phyloP scores from a whole-genome alignment of 1,140 invertebrate genomes.

The Ceratitis capitata region DNA sequence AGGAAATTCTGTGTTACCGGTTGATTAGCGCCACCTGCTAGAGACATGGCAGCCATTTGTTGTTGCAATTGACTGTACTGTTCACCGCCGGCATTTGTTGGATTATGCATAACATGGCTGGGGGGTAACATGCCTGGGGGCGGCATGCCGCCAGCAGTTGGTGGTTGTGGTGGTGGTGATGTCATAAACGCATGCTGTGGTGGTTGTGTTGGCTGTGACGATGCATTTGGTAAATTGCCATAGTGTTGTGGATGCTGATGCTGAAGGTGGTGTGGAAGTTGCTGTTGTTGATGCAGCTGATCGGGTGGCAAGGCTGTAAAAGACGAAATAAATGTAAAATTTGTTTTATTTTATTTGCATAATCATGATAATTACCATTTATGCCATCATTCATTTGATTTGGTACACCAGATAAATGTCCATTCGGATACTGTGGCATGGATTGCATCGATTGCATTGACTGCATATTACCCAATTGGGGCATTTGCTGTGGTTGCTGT shows the following conservation, averaged over 20 bases:
- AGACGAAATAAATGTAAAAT: conserved; percentile 41
- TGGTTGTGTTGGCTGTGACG: conserved; percentile 56
- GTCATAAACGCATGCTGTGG: conserved; percentile 48
- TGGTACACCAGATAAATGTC: neutral
- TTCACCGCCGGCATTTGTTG: conserved; percentile 43
- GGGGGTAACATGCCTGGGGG: conserved; percentile 39
- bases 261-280: conserved; percentile 48
- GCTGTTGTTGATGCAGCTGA: conserved; percentile 44
- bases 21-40: conserved; percentile 42
- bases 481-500: neutral
- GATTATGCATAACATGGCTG: conserved; percentile 45
- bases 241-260: conserved; percentile 47
- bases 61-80: conserved; percentile 61
- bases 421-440: neutral
- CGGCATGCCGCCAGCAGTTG: conserved; percentile 42
- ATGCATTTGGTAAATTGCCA: conserved; percentile 49
- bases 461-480: neutral
- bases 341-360: too few relatives aligned
- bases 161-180: conserved; percentile 41
- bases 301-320: conserved; percentile 42
- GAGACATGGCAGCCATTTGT: conserved; percentile 58
- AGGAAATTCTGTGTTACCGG: conserved; percentile 49
- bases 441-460: neutral
- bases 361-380: neutral
- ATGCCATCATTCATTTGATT: neutral